phyloP scores from a whole-genome alignment of 2,113 vertebrate species.

The Malurus elegans region DNA sequence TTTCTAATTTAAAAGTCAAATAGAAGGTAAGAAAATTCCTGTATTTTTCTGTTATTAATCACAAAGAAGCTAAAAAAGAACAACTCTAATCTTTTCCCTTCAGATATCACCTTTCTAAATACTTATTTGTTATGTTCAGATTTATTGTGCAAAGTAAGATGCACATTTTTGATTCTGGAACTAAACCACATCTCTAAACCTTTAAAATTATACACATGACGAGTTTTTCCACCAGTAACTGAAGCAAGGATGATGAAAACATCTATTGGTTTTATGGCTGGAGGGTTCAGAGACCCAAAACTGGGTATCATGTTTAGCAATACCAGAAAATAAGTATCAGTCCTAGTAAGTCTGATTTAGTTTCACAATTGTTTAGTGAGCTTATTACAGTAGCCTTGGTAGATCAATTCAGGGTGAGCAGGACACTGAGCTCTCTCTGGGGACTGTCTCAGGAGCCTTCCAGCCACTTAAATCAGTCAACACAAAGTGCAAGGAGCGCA shows the following conservation, averaged over 20 bases:
- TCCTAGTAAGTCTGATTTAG: not conserved
- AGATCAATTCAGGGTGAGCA: not conserved
- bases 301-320: not conserved
- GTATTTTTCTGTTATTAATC: not conserved
- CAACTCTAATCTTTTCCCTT: not conserved
- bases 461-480: not conserved
- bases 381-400: not conserved
- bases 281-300: not conserved
- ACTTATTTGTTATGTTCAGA: not conserved
- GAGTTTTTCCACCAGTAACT: not conserved
- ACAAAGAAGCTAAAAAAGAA: not conserved
- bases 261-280: not conserved
- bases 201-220: not conserved
- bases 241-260: not conserved
- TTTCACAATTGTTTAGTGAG: not conserved
- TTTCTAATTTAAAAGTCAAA: not conserved
- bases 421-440: not conserved
- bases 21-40: not conserved
- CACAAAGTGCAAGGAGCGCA: not conserved
- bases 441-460: not conserved
- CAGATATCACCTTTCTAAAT: not conserved
- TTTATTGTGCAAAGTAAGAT: not conserved
- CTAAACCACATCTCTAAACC: not conserved
- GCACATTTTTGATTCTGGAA: not conserved
- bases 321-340: not conserved